Percentiles rank a stretch among this genome's conserved stretches.
phyloP scores from a whole-genome alignment of 2,113 vertebrate genomes.

The Thermophis baileyi region DNA sequence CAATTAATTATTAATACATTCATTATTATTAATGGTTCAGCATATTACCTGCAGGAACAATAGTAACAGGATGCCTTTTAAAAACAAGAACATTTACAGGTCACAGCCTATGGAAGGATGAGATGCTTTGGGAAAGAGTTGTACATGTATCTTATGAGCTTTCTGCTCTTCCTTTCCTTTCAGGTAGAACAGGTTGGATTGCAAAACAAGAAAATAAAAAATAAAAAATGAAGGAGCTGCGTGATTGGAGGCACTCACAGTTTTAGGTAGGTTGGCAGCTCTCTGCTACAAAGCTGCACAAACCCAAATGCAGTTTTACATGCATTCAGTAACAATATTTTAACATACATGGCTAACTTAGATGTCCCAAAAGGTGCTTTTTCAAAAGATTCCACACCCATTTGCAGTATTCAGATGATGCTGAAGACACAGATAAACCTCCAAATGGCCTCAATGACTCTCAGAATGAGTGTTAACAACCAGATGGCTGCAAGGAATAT shows the following conservation, averaged over 20 bases:
- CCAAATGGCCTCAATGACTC: neutral
- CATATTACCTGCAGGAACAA: neutral
- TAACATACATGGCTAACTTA: neutral
- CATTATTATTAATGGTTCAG: constrained; percentile 21
- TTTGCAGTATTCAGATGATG: neutral
- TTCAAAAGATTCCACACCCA: neutral
- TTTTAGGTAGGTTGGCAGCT: neutral
- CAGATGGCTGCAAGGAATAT: neutral
- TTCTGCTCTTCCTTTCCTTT: neutral
- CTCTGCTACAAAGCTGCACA: neutral
- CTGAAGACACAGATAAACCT: neutral
- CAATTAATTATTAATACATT: constrained; percentile 4
- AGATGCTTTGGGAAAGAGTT: neutral
- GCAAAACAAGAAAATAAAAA: neutral
- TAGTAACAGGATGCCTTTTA: constrained; percentile 25
- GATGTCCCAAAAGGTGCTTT: neutral
- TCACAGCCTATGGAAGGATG: neutral
- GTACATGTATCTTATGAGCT: neutral
- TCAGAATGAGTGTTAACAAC: neutral
- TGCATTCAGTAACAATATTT: neutral
- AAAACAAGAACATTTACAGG: constrained; percentile 1
- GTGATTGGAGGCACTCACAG: neutral
- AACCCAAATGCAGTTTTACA: neutral
- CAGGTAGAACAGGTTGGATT: neutral
- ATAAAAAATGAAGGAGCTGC: neutral